Conservation (phyloP, 1,140 invertebrate genomes). For the Philotrypesis tridentata region DNA sequence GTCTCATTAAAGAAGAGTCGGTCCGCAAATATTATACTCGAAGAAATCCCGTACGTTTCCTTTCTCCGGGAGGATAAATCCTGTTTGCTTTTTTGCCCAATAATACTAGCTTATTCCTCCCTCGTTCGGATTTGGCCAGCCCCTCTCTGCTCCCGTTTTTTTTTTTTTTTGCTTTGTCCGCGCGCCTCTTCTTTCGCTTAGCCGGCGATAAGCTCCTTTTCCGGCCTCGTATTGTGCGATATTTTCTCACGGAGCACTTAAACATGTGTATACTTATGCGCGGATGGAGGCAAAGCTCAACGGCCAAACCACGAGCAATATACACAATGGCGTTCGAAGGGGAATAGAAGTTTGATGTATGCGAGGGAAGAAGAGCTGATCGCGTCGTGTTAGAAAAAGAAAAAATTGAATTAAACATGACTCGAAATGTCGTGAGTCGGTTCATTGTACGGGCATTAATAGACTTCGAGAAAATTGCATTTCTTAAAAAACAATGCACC, state of each 20-base stretch:
- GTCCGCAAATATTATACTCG: no score
- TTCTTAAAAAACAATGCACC: no score
- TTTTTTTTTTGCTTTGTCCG: neutral
- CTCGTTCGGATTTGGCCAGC: neutral
- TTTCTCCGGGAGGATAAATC: neutral
- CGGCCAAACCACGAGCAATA: neutral
- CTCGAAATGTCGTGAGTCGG: no score
- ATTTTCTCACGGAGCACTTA: constrained; percentile 38
- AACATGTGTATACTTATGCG: neutral
- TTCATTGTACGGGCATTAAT: no score
- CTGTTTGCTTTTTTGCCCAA: neutral
- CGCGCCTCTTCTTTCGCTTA: neutral
- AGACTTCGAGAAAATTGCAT: no score
- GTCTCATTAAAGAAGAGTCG: neutral
- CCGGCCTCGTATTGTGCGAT: neutral
- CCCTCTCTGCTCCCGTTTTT: no score
- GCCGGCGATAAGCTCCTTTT: constrained; percentile 1
- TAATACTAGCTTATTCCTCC: neutral
- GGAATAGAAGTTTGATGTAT: constrained; percentile 29
- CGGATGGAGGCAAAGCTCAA: neutral
- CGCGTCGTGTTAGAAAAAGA: no score
- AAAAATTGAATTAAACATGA: no score
- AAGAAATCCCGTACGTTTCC: neutral
- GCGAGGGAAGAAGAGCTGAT: no score
- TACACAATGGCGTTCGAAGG: neutral